A percentile compares a stretch with the other conserved stretches of the same genome.
phyloP scores from a whole-genome alignment of 1,140 invertebrate genomes.

The Zaprionus kolodkinae region DNA sequence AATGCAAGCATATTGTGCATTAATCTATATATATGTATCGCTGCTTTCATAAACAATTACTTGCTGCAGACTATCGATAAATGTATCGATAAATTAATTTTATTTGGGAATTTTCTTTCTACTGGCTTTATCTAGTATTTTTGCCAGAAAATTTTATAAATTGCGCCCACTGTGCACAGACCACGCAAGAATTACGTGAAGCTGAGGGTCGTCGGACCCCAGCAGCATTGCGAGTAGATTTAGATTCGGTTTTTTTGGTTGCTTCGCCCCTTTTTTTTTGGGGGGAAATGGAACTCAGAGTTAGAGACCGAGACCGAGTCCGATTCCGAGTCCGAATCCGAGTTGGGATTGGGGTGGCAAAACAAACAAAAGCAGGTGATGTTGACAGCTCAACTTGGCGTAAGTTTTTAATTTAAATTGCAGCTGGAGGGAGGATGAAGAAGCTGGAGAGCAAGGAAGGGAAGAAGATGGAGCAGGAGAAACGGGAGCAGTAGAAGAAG shows the following conservation, averaged over 20 bases:
- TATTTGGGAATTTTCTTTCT: no score
- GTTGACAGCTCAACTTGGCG: slow-evolving; percentile 65
- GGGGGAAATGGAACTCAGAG: not conserved
- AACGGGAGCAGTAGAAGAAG: not conserved
- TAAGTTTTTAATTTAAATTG: slow-evolving; percentile 61
- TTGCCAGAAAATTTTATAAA: no score
- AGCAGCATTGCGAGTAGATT: slow-evolving; percentile 26
- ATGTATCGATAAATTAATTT: not conserved
- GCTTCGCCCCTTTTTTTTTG: slow-evolving; percentile 5
- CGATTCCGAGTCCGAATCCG: no score
- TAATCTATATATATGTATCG: no score
- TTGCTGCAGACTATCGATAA: not conserved
- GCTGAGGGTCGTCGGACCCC: slow-evolving; percentile 19
- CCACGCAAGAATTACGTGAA: not conserved
- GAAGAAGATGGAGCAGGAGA: no score
- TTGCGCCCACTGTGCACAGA: slow-evolving; percentile 13
- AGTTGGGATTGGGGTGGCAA: slow-evolving; percentile 14
- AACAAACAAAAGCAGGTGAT: slow-evolving; percentile 65
- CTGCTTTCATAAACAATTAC: no score
- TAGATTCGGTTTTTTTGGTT: slow-evolving; percentile 25
- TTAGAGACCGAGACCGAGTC: no score
- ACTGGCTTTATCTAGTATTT: no score
- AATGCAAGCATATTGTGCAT: no score
- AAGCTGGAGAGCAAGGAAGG: not conserved
- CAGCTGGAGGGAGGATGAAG: slow-evolving; percentile 14